Evolutionary conservation across 2,888 invertebrate species (phyloP), one percentile per base, ranked within the genome.

Genomic region (Stenichneumon culpator): DNA sequence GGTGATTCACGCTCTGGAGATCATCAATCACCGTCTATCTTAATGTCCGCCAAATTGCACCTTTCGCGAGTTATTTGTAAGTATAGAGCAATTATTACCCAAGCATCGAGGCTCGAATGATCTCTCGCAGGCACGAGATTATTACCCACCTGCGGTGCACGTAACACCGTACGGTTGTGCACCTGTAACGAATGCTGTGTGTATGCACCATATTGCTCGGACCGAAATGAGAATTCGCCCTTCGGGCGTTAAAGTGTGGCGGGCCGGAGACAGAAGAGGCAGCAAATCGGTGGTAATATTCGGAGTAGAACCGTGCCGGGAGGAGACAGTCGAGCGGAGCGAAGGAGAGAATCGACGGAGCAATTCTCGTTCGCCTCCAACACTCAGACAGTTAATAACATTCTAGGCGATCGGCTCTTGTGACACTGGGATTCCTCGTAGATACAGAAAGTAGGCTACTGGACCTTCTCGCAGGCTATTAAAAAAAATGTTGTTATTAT

Each of bases 361-460:
- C 70, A 57, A 79, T 72, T 75, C 70, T 79, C 79, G 63, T 83
- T 83, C 63, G 65, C 72, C 83, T 75, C 75, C 16, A 75, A 63
- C 79, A 70, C 70, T 83, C 67, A 50, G 79, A 83, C 73, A 65
- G 25, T 47, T 47, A 47, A 47, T 47, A 47, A 47, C 44, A 36
- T 44, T 65, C 67, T 60, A 25, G 63, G 47, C 63, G 70, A 28
- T 52, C 47, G 28, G 65, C 52, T 79, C 83, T 75, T 80, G 75
- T 80, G 79, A 75, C 79, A 75, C 75, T 75, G 73, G 32, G 54
- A 73, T 73, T 80, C 47, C 67, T 52, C 22, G 57, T 60, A 50
- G 75, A 63, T 60, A 75, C 54, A 75, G 47, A n/a, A 63, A 63
- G 63, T 28, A 63, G 63, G 63, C 63, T 63, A 63, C 28, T 63